Percentiles rank a stretch among this genome's conserved stretches.
Conservation (phyloP, 2,113 vertebrate genomes). For the Upupa epops region DNA sequence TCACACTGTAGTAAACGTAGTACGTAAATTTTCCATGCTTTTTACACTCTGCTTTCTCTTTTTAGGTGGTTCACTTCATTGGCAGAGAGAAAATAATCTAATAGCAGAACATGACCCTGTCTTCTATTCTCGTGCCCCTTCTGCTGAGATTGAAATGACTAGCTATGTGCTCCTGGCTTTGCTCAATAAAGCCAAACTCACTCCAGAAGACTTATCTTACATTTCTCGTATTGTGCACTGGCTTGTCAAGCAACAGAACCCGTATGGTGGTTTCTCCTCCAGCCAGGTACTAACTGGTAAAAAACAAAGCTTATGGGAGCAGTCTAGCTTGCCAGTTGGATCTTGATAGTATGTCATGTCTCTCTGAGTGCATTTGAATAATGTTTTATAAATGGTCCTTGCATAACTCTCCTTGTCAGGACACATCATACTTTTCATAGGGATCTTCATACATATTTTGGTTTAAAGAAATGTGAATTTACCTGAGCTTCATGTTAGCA, state of each 20-base stretch:
- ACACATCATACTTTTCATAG: neutral
- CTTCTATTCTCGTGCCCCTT: constrained; percentile 46
- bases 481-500: neutral
- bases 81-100: constrained; percentile 57
- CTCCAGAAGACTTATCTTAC: constrained; percentile 68
- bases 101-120: neutral
- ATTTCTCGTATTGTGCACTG: constrained; percentile 76
- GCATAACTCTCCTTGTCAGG: neutral
- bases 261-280: constrained; percentile 84
- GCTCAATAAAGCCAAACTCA: constrained; percentile 36
- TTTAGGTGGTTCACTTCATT: constrained; percentile 65
- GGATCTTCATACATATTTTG: neutral
- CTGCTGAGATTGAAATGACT: constrained; percentile 76
- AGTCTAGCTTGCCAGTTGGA: constrained; percentile 62
- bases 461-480: neutral
- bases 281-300: constrained; percentile 80
- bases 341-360: neutral
- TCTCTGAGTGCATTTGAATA: neutral
- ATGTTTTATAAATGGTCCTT: neutral
- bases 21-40: neutral
- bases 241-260: constrained; percentile 84
- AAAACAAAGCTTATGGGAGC: neutral
- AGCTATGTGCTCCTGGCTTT: constrained; percentile 80
- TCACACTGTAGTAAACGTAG: neutral
- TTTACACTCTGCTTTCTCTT: neutral